Evolutionary conservation across 2,113 vertebrate genomes (phyloP).

Genomic region (human (Homo sapiens)): GRCh38 chr7:114025501-114026000

Average conservation of each 20-base stretch:
- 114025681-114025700: background rate
- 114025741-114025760: background rate
- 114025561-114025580: background rate
- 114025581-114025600: background rate
- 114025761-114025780: background rate
- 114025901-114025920: background rate
- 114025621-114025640: background rate
- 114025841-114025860: background rate
- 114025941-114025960: background rate
- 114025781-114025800: background rate
- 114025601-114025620: conserved; percentile 30
- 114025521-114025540: background rate
- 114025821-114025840: background rate
- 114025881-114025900: background rate
- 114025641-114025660: background rate
- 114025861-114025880: background rate
- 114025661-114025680: background rate
- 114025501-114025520: background rate
- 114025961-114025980: background rate
- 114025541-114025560: background rate
- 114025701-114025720: background rate
- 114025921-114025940: background rate
- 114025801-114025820: background rate
- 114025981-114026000: background rate
- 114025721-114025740: background rate